Conservation (phyloP, 2,797 vertebrate species). For the Tinamus major region DNA sequence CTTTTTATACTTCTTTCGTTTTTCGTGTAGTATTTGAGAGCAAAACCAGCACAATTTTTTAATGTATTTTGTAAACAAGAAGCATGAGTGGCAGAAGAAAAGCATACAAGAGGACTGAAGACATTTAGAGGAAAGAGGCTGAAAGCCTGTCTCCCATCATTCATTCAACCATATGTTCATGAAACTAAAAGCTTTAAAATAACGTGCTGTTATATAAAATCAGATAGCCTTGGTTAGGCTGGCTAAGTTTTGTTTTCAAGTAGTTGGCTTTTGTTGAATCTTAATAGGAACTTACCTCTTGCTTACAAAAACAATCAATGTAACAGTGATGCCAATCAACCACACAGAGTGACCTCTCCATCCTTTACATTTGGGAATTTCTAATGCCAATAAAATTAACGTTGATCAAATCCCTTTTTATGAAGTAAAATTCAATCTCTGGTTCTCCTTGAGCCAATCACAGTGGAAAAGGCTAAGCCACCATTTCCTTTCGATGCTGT, state of each 20-base stretch:
- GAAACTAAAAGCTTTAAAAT: slow-evolving; percentile 9
- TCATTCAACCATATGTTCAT: background rate
- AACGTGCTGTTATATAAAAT: background rate
- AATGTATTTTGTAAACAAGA: background rate
- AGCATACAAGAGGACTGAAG: background rate
- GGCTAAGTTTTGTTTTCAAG: background rate
- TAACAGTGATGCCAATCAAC: background rate
- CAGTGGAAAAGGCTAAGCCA: background rate
- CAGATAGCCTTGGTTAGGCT: background rate
- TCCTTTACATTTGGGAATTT: background rate
- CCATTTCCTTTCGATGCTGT: background rate
- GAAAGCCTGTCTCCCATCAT: background rate
- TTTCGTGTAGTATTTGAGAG: background rate
- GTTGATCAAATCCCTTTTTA: background rate
- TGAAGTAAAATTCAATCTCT: background rate
- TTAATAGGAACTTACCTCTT: background rate
- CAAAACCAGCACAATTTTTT: background rate
- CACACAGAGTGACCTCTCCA: background rate
- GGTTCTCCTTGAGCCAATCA: background rate
- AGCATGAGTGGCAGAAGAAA: background rate
- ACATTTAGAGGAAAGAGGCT: background rate
- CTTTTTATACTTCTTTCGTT: background rate
- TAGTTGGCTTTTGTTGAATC: background rate
- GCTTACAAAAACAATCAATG: background rate
- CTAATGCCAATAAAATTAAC: background rate